Evolutionary conservation across 53 echinoderm and acorn worm genomes (phyloP).

Genomic region (Paracentrotus lividus): DNA sequence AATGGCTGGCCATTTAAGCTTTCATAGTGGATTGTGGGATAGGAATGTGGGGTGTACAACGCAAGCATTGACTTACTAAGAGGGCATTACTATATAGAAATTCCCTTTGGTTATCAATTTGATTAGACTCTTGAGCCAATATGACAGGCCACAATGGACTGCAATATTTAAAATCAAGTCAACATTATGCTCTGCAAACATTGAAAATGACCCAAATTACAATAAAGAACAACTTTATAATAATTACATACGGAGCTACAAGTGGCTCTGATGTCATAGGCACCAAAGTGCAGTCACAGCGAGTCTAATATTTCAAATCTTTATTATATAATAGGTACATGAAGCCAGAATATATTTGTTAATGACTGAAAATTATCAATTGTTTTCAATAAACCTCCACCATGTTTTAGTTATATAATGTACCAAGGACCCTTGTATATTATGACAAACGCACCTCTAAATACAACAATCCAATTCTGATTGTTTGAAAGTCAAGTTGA

Average conservation of each 20-base stretch:
- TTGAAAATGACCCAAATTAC: background rate
- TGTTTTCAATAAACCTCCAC: constrained; percentile 37
- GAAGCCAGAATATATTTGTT: background rate
- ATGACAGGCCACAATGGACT: background rate
- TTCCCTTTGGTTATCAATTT: background rate
- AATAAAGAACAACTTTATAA: background rate
- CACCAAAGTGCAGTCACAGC: no score
- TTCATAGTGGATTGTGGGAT: background rate
- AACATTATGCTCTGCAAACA: background rate
- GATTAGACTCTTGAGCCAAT: background rate
- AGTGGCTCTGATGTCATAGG: no score
- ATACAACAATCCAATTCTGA: background rate
- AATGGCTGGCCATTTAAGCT: background rate
- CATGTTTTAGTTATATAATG: background rate
- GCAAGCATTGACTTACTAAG: background rate
- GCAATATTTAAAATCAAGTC: background rate
- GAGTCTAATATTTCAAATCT: background rate
- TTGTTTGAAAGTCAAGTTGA: background rate
- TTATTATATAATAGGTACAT: background rate
- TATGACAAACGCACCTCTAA: background rate
- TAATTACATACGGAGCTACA: background rate
- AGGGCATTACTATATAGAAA: background rate
- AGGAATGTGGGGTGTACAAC: background rate
- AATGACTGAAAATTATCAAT: background rate
- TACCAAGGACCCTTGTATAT: background rate